These are phyloP conservation scores for Craterocephalus amniculus DNA, from an alignment of 2,797 vertebrate genomes.

Conservation along the genomic window DNA sequence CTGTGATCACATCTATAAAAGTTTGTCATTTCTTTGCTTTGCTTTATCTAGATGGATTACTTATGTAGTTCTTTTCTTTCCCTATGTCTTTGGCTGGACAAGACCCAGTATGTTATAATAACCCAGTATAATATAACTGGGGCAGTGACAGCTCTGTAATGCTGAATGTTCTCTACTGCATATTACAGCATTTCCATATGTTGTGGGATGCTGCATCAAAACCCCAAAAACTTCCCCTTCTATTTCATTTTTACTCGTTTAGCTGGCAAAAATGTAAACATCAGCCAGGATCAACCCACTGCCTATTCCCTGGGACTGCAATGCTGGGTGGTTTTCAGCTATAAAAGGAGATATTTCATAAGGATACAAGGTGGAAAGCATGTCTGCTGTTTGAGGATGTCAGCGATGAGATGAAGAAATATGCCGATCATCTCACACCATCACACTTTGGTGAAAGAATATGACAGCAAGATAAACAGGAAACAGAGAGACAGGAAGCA, in stretches of 20 bases:
- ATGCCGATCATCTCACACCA: slow-evolving; percentile 75
- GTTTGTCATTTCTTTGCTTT: neutral
- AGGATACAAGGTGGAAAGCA: slow-evolving; percentile 33
- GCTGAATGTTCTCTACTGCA: slow-evolving; percentile 25
- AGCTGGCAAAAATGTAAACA: slow-evolving; percentile 12
- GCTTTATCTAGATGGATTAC: neutral
- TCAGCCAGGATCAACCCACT: slow-evolving; percentile 7
- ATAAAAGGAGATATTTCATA: neutral
- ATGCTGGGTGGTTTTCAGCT: neutral
- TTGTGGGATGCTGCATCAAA: slow-evolving; percentile 23
- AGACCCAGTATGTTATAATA: neutral
- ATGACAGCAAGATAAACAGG: slow-evolving; percentile 87
- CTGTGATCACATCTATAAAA: neutral
- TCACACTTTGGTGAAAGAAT: slow-evolving; percentile 80
- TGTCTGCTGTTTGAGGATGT: slow-evolving; percentile 41
- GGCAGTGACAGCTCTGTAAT: slow-evolving; percentile 3
- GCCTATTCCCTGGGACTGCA: neutral
- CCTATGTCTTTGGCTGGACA: slow-evolving; percentile 7
- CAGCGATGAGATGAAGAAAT: slow-evolving; percentile 64
- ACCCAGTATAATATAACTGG: neutral
- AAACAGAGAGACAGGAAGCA: slow-evolving; percentile 87
- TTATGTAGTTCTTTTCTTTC: slow-evolving; percentile 18
- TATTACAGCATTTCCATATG: slow-evolving; percentile 21
- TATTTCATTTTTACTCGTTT: slow-evolving; percentile 16
- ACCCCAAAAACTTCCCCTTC: slow-evolving; percentile 29